phyloP scores from a whole-genome alignment of 2,888 invertebrate species.

The Mycalesis mineus region DNA sequence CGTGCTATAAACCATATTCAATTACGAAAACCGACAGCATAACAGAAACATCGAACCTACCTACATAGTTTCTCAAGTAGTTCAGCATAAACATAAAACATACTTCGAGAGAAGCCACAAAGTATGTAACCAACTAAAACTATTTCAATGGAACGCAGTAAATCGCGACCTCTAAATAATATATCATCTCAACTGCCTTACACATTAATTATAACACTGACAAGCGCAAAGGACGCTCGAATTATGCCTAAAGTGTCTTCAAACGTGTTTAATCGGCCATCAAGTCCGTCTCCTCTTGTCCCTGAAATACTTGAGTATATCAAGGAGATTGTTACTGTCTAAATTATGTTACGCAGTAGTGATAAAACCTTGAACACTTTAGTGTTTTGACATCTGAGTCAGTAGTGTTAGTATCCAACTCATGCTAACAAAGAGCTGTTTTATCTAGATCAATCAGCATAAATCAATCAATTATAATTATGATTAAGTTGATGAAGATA shows the following conservation, averaged over 20 bases:
- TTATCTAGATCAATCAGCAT: too few relatives aligned
- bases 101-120: neutral
- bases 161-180: conserved; percentile 8
- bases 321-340: neutral
- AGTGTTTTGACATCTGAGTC: neutral
- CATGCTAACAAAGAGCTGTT: neutral
- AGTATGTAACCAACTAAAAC: conserved; percentile 8
- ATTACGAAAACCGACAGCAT: too few relatives aligned
- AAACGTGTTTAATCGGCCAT: conserved; percentile 28
- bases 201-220: conserved; percentile 23
- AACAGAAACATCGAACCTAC: too few relatives aligned
- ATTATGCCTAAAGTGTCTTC: conserved; percentile 22
- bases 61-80: neutral
- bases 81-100: neutral
- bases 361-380: neutral
- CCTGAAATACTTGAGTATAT: conserved; percentile 6
- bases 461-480: too few relatives aligned
- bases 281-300: conserved; percentile 6
- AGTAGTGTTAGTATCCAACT: neutral
- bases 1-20: too few relatives aligned
- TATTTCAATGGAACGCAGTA: conserved; percentile 12
- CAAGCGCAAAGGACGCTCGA: conserved; percentile 19
- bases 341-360: neutral
- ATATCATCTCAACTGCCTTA: conserved; percentile 13
- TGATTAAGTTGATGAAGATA: too few relatives aligned